Evolutionary conservation across 2,888 invertebrate genomes (phyloP).

Genomic region (Dicyrtomina minuta): DNA sequence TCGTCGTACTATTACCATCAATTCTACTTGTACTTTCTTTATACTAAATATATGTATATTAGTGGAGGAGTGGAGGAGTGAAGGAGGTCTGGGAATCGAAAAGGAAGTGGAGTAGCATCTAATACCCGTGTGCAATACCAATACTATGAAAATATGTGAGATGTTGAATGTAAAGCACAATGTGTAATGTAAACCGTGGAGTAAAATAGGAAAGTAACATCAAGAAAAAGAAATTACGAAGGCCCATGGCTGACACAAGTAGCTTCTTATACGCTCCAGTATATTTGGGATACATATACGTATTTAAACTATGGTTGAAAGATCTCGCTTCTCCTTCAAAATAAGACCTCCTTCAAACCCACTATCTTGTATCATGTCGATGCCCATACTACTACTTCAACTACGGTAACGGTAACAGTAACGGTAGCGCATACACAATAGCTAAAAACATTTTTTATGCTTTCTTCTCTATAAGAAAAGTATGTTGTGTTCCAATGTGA

Average conservation of each 20-base stretch:
- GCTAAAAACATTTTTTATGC: neutral
- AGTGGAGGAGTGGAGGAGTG: neutral
- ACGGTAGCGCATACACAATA: neutral
- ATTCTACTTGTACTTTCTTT: too few species aligned
- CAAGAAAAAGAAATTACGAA: neutral
- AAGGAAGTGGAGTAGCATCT: too few species aligned
- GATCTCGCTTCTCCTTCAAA: conserved; percentile 5
- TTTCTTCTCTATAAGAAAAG: neutral
- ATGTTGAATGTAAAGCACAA: too few species aligned
- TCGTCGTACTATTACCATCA: too few species aligned
- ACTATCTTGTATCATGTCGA: too few species aligned
- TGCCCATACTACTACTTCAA: too few species aligned
- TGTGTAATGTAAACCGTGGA: too few species aligned
- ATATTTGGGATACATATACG: conserved; percentile 14
- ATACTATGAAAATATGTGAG: too few species aligned
- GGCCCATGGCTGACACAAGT: conserved; percentile 8
- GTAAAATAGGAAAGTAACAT: neutral
- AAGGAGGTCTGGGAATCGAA: neutral
- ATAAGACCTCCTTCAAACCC: neutral
- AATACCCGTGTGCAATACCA: too few species aligned
- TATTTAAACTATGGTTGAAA: conserved; percentile 16
- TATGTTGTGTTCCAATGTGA: too few species aligned
- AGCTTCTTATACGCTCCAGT: conserved; percentile 17
- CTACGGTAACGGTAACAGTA: too few species aligned
- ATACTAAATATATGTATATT: too few species aligned